A percentile compares a stretch with the other conserved stretches of the same genome.
These are phyloP conservation scores for Andrena camellia DNA, from an alignment of 2,888 invertebrate genomes.

Conservation along the genomic window DNA sequence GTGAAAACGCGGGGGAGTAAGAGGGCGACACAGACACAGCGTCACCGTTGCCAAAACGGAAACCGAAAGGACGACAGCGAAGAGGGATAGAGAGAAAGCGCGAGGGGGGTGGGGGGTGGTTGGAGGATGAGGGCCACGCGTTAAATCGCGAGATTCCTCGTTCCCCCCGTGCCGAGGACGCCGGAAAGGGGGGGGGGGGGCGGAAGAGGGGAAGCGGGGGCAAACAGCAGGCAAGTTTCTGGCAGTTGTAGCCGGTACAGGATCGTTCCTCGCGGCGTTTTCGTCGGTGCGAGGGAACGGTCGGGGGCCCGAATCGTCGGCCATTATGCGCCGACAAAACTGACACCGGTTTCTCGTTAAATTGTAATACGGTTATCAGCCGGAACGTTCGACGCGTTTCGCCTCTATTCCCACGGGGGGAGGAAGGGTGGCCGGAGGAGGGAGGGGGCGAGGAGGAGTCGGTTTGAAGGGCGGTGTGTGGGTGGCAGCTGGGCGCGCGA, in stretches of 20 bases:
- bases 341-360: slow-evolving; percentile 77
- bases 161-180: background rate
- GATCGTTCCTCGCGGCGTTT: slow-evolving; percentile 33
- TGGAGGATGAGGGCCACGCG: background rate
- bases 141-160: slow-evolving; percentile 31
- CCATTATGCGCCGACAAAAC: slow-evolving; percentile 73
- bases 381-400: slow-evolving; percentile 78
- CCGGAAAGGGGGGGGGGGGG: background rate
- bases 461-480: slow-evolving; percentile 1
- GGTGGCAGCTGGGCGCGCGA: background rate
- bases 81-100: too few species aligned
- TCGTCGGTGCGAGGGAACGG: slow-evolving; percentile 19
- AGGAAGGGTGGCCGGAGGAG: background rate
- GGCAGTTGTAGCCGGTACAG: slow-evolving; percentile 14
- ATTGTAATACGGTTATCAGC: slow-evolving; percentile 80
- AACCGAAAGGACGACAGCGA: slow-evolving; percentile 21
- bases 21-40: background rate
- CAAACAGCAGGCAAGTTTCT: slow-evolving; percentile 44
- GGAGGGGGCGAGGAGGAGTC: background rate
- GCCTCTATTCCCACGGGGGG: slow-evolving; percentile 77
- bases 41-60: slow-evolving; percentile 12
- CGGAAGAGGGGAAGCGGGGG: background rate
- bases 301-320: slow-evolving; percentile 48
- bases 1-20: background rate
- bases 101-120: too few species aligned